Evolutionary conservation across 2,113 vertebrate genomes (phyloP).

Genomic region (Echinops telfairi): DNA sequence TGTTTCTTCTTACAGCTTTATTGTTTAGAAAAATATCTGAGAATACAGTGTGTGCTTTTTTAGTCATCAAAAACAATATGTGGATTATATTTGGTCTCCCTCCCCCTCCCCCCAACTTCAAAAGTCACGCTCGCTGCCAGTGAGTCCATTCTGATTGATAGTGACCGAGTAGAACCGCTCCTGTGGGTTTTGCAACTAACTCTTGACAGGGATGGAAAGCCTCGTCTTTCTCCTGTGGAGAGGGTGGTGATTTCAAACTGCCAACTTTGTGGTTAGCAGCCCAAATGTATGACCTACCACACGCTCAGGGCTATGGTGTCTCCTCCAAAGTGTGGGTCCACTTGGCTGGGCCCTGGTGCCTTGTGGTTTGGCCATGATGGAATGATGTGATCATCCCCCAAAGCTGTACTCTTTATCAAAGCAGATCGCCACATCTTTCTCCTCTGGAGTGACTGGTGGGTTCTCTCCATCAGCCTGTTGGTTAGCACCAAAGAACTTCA

Average conservation of each 20-base stretch:
- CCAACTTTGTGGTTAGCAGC: too few species aligned
- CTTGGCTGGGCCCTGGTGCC: not conserved
- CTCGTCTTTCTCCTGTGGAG: too few species aligned
- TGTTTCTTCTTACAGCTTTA: not conserved
- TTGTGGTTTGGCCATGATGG: not conserved
- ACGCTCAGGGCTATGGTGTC: not conserved
- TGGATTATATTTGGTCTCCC: not conserved
- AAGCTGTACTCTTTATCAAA: not conserved
- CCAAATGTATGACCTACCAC: too few species aligned
- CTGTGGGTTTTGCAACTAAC: too few species aligned
- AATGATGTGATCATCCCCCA: not conserved
- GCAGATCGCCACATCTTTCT: not conserved
- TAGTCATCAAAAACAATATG: not conserved
- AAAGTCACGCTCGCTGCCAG: too few species aligned
- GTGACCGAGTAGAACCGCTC: too few species aligned
- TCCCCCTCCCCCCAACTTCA: too few species aligned
- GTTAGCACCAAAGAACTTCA: not conserved
- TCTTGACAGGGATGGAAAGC: too few species aligned
- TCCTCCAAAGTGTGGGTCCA: not conserved
- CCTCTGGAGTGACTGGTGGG: not conserved
- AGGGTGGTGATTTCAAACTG: too few species aligned
- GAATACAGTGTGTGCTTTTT: not conserved
- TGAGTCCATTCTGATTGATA: too few species aligned
- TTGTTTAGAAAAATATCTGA: not conserved
- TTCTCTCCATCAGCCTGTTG: not conserved